These are phyloP conservation scores for Chloropsis cyanopogon DNA, from an alignment of 2,113 vertebrate genomes.

Conservation along the genomic window DNA sequence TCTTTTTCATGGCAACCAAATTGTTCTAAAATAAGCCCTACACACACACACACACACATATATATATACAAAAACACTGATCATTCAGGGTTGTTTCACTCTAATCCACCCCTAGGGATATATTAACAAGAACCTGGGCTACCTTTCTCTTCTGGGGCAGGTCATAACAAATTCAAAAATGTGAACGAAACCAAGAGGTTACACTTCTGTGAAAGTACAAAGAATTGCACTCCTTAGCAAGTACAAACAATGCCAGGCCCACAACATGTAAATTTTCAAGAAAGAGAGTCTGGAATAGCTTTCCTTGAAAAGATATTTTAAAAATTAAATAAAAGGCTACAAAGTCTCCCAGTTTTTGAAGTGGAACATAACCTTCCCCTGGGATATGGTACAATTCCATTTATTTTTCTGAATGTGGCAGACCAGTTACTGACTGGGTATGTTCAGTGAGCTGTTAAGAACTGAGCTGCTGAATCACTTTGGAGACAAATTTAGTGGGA, in stretches of 20 bases:
- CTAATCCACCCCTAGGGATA: background rate
- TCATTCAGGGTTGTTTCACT: background rate
- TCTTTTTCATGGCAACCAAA: background rate
- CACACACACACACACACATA: background rate
- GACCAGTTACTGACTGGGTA: background rate
- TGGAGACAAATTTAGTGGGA: background rate
- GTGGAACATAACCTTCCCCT: background rate
- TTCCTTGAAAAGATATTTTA: background rate
- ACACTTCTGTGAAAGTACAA: background rate
- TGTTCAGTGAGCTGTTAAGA: background rate
- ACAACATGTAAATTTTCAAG: rapidly evolving
- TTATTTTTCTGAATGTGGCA: background rate
- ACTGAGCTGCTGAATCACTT: background rate
- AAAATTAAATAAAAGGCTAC: background rate
- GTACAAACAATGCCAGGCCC: background rate
- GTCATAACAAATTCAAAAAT: background rate
- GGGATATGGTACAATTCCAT: background rate
- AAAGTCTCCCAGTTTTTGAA: background rate
- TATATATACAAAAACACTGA: background rate
- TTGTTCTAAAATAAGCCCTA: background rate
- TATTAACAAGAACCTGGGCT: background rate
- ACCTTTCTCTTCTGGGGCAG: background rate
- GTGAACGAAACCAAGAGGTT: background rate
- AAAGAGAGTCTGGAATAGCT: background rate
- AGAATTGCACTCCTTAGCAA: background rate